Evolutionary conservation across 2,888 invertebrate species (phyloP).

Genomic region (Tenodera sinensis): DNA sequence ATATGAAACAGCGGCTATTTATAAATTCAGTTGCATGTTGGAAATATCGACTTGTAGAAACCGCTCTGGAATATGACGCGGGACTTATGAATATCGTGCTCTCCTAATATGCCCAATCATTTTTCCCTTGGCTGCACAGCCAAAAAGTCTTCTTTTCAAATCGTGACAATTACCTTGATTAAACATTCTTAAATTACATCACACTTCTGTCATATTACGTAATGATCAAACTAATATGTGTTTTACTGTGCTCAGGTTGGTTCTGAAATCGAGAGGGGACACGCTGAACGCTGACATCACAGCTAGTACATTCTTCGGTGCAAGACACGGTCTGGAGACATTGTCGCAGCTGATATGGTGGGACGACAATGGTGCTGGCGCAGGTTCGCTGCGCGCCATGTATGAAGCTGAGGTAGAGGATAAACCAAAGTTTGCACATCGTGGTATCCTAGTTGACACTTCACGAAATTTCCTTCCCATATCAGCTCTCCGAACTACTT

Average conservation of each 20-base stretch:
- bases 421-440: conserved; percentile 49
- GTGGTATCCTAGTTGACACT: conserved; percentile 53
- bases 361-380: conserved; percentile 51
- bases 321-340: conserved; percentile 37
- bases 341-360: conserved; percentile 53
- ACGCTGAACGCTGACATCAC: conserved; percentile 22
- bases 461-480: conserved; percentile 56
- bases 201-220: no score
- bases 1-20: no score
- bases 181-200: no score
- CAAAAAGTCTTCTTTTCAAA: no score
- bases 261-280: not conserved
- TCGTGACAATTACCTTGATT: no score
- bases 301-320: conserved; percentile 35
- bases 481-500: conserved; percentile 41
- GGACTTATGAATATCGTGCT: no score
- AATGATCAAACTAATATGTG: not conserved
- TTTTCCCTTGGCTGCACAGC: no score
- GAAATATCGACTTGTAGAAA: no score
- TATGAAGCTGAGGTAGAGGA: conserved; percentile 42
- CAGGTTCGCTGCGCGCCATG: conserved; percentile 14
- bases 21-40: no score
- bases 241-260: not conserved
- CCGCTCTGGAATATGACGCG: no score
- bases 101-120: no score